phyloP scores from a whole-genome alignment of 2,888 invertebrate genomes.

The Danaus chrysippus region DNA sequence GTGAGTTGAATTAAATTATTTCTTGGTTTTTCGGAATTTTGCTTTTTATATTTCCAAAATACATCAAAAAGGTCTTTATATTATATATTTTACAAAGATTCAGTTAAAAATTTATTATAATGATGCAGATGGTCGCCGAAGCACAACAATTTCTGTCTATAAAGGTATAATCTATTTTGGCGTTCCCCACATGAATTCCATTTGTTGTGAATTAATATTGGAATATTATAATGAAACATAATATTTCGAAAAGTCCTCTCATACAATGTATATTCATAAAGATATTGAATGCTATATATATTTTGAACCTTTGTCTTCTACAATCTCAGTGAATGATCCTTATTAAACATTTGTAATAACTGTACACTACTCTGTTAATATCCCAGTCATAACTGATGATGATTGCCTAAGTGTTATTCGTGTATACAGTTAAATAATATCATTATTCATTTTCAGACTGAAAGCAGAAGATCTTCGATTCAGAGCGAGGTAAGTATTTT shows the following conservation, averaged over 20 bases:
- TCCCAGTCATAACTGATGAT: too few relatives aligned
- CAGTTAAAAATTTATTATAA: constrained; percentile 34
- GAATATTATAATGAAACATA: not conserved
- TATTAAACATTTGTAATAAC: too few relatives aligned
- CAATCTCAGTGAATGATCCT: too few relatives aligned
- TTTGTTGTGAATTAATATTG: not conserved
- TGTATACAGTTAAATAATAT: too few relatives aligned
- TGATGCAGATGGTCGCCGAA: constrained; percentile 54
- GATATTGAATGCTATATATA: too few relatives aligned
- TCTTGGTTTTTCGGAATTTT: too few relatives aligned
- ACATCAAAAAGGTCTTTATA: not conserved
- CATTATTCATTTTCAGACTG: constrained; percentile 45
- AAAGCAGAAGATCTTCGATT: constrained; percentile 65
- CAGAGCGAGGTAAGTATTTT: constrained; percentile 54
- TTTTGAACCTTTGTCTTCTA: too few relatives aligned
- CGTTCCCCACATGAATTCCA: constrained; percentile 10
- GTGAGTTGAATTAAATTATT: constrained; percentile 3
- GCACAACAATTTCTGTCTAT: constrained; percentile 59
- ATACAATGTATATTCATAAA: too few relatives aligned
- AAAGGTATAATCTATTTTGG: constrained; percentile 53
- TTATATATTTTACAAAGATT: not conserved
- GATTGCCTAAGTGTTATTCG: too few relatives aligned
- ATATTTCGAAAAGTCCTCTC: too few relatives aligned
- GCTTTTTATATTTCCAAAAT: not conserved
- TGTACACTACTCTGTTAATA: too few relatives aligned